phyloP scores from a whole-genome alignment of 2,888 invertebrate genomes.

The Polymixis flavicincta region DNA sequence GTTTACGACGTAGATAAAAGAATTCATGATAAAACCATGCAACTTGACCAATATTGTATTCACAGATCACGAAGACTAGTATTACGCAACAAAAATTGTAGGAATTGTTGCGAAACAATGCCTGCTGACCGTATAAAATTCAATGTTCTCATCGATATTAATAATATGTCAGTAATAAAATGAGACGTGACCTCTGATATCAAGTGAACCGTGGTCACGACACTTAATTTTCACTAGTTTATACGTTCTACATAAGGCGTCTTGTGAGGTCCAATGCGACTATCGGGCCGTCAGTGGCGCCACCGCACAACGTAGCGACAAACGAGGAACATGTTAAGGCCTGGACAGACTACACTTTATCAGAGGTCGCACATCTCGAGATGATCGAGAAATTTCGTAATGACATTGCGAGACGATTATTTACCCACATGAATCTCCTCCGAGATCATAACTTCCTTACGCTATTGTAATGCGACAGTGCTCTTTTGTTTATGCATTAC shows the following conservation, averaged over 20 bases:
- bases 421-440: not conserved
- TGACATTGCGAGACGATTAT: constrained; percentile 1
- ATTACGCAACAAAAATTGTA: constrained; percentile 58
- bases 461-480: not conserved
- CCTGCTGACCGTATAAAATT: constrained; percentile 81
- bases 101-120: constrained; percentile 80
- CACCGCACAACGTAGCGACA: constrained; percentile 73
- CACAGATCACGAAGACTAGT: constrained; percentile 55
- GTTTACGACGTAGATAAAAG: constrained; percentile 60
- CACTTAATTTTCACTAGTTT: constrained; percentile 89
- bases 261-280: constrained; percentile 84
- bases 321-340: constrained; percentile 74
- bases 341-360: constrained; percentile 58
- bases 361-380: constrained; percentile 13
- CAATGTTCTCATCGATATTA: constrained; percentile 86
- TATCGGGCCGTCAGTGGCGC: constrained; percentile 80
- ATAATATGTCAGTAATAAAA: constrained; percentile 89
- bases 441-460: not conserved
- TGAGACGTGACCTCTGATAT: constrained; percentile 87
- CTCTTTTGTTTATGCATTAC: not conserved
- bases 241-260: constrained; percentile 84
- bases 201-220: constrained; percentile 82
- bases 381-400: constrained; percentile 31
- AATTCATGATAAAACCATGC: constrained; percentile 57
- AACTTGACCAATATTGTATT: constrained; percentile 56